phyloP scores from a whole-genome alignment of 2,797 vertebrate species.

The Peromyscus aztecus region DNA sequence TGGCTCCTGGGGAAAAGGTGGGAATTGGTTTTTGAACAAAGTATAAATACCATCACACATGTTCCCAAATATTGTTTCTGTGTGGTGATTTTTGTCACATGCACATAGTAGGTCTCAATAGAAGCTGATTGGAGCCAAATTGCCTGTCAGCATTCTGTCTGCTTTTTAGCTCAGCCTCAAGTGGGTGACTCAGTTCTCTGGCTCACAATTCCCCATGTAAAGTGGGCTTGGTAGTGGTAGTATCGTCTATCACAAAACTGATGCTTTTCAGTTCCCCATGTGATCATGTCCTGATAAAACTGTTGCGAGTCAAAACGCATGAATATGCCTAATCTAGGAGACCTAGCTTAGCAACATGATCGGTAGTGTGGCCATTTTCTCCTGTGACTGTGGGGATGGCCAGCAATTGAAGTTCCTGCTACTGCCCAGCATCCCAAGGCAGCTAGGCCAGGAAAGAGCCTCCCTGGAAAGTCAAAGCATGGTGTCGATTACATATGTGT shows the following conservation, averaged over 20 bases:
- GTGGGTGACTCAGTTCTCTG: neutral
- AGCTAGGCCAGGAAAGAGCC: neutral
- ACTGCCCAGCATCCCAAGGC: neutral
- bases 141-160: neutral
- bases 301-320: neutral
- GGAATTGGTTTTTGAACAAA: conserved; percentile 21
- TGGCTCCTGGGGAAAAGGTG: neutral
- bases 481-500: neutral
- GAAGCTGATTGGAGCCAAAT: neutral
- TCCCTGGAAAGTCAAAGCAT: neutral
- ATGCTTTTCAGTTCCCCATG: neutral
- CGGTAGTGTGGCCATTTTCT: neutral
- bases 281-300: neutral
- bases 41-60: neutral
- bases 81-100: neutral
- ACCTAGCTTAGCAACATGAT: neutral
- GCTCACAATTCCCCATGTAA: neutral
- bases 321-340: neutral
- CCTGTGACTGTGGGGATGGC: neutral
- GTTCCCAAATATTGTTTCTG: neutral
- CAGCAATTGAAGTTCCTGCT: neutral
- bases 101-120: neutral
- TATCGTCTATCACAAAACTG: neutral
- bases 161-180: neutral
- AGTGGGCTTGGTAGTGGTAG: neutral